These are phyloP conservation scores for Nerophis lumbriciformis DNA, from an alignment of 2,113 vertebrate genomes.

Conservation along the genomic window DNA sequence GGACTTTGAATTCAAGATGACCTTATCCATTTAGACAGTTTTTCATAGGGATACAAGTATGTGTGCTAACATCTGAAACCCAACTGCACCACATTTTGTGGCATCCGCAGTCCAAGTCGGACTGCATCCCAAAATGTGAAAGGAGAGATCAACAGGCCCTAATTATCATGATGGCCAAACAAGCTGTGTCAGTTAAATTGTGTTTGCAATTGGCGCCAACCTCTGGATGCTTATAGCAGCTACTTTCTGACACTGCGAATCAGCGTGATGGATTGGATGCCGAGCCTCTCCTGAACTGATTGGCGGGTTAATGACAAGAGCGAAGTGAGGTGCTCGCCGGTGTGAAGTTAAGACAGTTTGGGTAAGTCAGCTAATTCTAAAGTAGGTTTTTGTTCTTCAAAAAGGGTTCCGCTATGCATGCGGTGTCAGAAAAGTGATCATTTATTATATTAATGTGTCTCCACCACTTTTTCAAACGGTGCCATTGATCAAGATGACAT, in stretches of 20 bases:
- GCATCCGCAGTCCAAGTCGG: constrained; percentile 17
- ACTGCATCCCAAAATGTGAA: constrained; percentile 19
- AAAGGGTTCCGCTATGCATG: constrained; percentile 22
- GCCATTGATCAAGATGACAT: constrained; percentile 59
- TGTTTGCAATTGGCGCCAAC: constrained; percentile 63
- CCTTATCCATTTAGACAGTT: too few species aligned
- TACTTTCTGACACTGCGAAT: constrained; percentile 74
- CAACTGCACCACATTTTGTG: neutral
- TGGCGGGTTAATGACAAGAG: constrained; percentile 69
- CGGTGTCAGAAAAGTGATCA: constrained; percentile 40
- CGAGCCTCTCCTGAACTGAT: constrained; percentile 57
- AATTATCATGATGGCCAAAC: constrained; percentile 65
- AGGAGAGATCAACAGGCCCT: constrained; percentile 50
- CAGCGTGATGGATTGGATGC: constrained; percentile 72
- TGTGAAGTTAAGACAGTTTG: constrained; percentile 8
- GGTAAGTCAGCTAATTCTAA: constrained; percentile 41
- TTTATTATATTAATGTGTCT: constrained; percentile 52
- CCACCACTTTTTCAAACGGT: constrained; percentile 30
- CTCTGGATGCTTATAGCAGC: constrained; percentile 69
- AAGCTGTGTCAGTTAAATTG: constrained; percentile 61
- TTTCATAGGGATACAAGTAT: too few species aligned
- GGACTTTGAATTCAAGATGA: too few species aligned
- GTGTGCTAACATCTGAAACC: constrained; percentile 12
- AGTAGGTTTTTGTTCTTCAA: constrained; percentile 13
- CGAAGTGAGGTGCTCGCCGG: constrained; percentile 24